These are phyloP conservation scores for Cerastis leucographa DNA, from an alignment of 2,888 invertebrate species.

Conservation along the genomic window DNA sequence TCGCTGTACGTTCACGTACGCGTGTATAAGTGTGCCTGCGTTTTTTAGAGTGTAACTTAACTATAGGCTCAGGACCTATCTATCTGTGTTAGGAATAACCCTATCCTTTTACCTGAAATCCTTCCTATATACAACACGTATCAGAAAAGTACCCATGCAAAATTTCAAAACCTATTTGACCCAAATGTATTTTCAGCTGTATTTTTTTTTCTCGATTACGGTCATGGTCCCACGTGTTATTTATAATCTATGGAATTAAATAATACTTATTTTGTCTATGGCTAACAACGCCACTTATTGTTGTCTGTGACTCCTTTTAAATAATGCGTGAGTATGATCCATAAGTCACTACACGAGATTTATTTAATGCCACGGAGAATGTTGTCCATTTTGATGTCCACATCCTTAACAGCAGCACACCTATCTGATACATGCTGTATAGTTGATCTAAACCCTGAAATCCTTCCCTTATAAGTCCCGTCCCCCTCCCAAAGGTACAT, in stretches of 20 bases:
- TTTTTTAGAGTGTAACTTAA: neutral
- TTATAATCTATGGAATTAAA: no score
- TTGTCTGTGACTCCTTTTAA: no score
- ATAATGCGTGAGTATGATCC: no score
- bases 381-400: neutral
- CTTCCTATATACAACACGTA: neutral
- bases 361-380: no score
- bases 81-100: neutral
- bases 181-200: no score
- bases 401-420: neutral
- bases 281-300: no score
- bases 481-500: slow-evolving; percentile 69
- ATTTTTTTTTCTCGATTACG: neutral
- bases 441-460: neutral
- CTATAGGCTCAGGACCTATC: neutral
- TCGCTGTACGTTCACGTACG: no score
- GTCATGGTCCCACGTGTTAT: accelerated
- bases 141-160: neutral
- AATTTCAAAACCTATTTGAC: neutral
- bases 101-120: neutral
- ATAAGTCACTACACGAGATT: no score
- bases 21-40: neutral
- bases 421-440: slow-evolving; percentile 4
- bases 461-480: neutral
- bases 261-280: no score